Evolutionary conservation across 2,797 vertebrate genomes (phyloP).

Genomic region (Molossus alvarezi): DNA sequence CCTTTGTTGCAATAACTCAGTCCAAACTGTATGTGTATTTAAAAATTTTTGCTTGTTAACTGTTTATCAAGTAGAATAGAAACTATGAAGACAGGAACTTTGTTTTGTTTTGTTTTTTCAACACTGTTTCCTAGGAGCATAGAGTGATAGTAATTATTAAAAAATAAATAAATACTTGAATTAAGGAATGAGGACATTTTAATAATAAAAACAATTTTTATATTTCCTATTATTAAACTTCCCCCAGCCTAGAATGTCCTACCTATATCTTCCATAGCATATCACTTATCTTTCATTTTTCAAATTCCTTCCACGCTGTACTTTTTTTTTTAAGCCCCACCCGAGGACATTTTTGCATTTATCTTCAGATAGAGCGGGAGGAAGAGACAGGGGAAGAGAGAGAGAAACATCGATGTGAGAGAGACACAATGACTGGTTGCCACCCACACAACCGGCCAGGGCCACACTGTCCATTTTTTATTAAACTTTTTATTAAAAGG

Average conservation of each 20-base stretch:
- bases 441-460: too few relatives aligned
- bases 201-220: background rate
- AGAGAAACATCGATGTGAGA: too few relatives aligned
- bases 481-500: too few relatives aligned
- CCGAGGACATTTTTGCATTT: too few relatives aligned
- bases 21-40: background rate
- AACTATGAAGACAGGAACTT: background rate
- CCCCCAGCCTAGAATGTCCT: background rate
- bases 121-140: background rate
- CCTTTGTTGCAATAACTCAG: background rate
- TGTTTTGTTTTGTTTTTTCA: background rate
- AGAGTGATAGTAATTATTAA: background rate
- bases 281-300: background rate
- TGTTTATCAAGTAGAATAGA: background rate
- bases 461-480: too few relatives aligned
- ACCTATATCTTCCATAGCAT: background rate
- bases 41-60: background rate
- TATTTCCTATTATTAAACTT: background rate
- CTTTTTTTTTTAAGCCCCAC: too few relatives aligned
- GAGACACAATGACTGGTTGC: too few relatives aligned
- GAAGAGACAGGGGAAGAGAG: too few relatives aligned
- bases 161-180: background rate
- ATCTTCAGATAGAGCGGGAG: too few relatives aligned
- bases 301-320: background rate
- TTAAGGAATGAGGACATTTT: constrained; percentile 12